Conservation (phyloP, 2,888 invertebrate species). For the Omphaloscelis lunosa region DNA sequence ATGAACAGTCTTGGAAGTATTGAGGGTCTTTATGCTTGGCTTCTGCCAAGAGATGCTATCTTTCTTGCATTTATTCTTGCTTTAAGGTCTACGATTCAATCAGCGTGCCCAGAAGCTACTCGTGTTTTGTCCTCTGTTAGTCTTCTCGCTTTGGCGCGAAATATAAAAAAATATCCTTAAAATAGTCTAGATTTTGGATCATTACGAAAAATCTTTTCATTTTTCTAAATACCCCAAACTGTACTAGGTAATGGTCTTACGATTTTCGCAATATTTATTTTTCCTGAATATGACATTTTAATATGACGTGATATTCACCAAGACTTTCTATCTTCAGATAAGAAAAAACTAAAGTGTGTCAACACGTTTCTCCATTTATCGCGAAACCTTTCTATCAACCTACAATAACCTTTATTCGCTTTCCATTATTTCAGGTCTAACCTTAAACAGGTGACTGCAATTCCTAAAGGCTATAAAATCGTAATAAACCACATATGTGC, state of each 20-base stretch:
- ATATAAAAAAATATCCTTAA: no score
- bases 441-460: slow-evolving; percentile 25
- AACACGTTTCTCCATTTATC: slow-evolving; percentile 6
- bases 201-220: no score
- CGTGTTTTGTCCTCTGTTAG: no score
- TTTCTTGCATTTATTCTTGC: background rate
- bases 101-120: no score
- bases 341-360: background rate
- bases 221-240: no score
- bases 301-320: no score
- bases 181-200: no score
- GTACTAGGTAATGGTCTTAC: no score
- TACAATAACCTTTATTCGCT: slow-evolving; percentile 6
- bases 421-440: slow-evolving; percentile 30
- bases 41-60: background rate
- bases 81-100: no score
- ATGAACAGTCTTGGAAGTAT: background rate
- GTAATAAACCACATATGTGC: slow-evolving; percentile 30
- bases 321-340: background rate
- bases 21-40: background rate
- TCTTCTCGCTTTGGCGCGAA: no score
- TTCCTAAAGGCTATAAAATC: slow-evolving; percentile 13
- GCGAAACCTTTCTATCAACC: background rate
- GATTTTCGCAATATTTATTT: no score
- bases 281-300: no score